These are phyloP conservation scores for Ramphastos sulfuratus DNA, from an alignment of 2,113 vertebrate species.

Conservation along the genomic window DNA sequence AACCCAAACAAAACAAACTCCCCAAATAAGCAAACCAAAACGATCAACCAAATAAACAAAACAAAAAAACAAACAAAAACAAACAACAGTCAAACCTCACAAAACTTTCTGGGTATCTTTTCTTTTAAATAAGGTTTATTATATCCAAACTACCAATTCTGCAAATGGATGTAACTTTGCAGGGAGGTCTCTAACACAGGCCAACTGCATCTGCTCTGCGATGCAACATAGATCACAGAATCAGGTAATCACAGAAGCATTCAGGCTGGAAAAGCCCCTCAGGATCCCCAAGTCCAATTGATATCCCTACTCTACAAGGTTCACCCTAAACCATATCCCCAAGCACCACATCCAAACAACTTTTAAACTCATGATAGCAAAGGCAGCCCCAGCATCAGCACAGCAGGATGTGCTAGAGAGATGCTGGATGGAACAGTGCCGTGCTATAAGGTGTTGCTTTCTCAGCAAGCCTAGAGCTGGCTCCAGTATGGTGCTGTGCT, in stretches of 20 bases:
- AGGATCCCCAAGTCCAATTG: too few species aligned
- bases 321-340: too few species aligned
- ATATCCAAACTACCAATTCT: neutral
- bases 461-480: neutral
- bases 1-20: too few species aligned
- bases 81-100: neutral
- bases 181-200: neutral
- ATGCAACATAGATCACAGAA: accelerated
- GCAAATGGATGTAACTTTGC: neutral
- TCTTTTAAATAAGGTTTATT: neutral
- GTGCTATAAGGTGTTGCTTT: neutral
- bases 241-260: too few species aligned
- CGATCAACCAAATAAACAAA: neutral
- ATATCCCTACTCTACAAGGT: too few species aligned
- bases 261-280: too few species aligned
- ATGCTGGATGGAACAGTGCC: neutral
- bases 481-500: neutral
- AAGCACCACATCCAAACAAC: too few species aligned
- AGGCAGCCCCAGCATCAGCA: neutral
- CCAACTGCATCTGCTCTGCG: neutral
- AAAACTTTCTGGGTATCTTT: neutral
- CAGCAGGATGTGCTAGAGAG: neutral
- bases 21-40: too few species aligned
- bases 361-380: neutral
- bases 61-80: neutral